Evolutionary conservation across 2,797 vertebrate genomes (phyloP).

Genomic region (Mycteria americana): DNA sequence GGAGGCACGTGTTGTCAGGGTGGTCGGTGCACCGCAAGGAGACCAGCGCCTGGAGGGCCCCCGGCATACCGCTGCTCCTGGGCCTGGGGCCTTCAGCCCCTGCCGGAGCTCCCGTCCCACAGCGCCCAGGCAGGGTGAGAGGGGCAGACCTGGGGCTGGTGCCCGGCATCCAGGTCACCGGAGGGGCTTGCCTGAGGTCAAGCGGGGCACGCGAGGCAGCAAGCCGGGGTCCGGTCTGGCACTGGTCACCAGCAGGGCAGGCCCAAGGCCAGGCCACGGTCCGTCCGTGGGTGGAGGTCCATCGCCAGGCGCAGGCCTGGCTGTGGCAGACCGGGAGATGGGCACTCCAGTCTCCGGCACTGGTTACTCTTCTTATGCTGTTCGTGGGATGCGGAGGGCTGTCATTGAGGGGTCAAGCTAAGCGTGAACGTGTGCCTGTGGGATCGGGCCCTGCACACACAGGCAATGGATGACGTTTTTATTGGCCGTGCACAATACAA

Average conservation of each 20-base stretch:
- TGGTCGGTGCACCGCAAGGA: rapidly evolving
- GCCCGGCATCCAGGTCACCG: rapidly evolving
- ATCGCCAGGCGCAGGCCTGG: rapidly evolving
- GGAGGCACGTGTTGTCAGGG: not conserved
- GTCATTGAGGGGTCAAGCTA: too few relatives aligned
- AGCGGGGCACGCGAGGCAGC: rapidly evolving
- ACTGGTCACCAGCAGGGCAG: not conserved
- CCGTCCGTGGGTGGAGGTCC: not conserved
- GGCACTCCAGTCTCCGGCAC: not conserved
- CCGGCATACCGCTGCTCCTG: not conserved
- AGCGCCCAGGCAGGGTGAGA: not conserved
- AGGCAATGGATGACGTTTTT: not conserved
- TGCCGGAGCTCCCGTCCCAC: not conserved
- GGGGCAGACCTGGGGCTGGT: not conserved
- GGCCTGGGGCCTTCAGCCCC: too few relatives aligned
- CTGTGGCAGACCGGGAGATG: not conserved
- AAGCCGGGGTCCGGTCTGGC: rapidly evolving
- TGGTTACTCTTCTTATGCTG: not conserved
- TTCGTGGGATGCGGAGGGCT: rapidly evolving
- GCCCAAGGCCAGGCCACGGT: rapidly evolving
- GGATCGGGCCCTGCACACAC: too few relatives aligned
- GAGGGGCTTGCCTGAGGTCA: not conserved
- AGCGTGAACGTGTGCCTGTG: not conserved
- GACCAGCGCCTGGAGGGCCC: not conserved
- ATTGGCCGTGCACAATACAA: not conserved